These are phyloP conservation scores for Drosophila persimilis DNA, from an alignment of 1,140 invertebrate species.

Conservation along the genomic window DNA sequence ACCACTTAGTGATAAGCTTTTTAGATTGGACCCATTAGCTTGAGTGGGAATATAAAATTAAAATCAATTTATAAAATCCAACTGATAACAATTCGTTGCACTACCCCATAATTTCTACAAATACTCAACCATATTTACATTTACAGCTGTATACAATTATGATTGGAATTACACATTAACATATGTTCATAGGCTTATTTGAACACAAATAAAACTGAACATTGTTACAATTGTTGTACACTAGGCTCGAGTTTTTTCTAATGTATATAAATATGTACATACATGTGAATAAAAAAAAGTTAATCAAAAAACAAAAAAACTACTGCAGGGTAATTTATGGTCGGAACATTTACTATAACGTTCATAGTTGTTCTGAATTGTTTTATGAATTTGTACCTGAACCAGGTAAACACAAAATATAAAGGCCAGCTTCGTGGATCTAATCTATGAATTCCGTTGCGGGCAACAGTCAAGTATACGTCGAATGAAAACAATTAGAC, in stretches of 20 bases:
- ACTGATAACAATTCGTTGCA: conserved; percentile 26
- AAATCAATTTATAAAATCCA: conserved; percentile 43
- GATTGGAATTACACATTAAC: too few species aligned
- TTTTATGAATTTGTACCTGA: conserved; percentile 43
- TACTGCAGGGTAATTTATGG: too few species aligned
- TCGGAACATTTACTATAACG: too few species aligned
- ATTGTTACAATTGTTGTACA: too few species aligned
- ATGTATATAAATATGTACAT: too few species aligned
- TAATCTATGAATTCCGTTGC: conserved; percentile 1
- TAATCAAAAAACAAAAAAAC: too few species aligned
- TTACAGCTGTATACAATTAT: not conserved
- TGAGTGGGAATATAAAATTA: conserved; percentile 47
- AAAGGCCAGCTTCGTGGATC: not conserved
- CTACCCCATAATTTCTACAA: conserved; percentile 4
- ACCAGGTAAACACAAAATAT: not conserved
- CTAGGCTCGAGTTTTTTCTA: not conserved
- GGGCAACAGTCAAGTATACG: not conserved
- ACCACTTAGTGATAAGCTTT: conserved; percentile 41
- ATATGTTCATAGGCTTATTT: too few species aligned
- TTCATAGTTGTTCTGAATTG: conserved; percentile 18
- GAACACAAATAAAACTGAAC: too few species aligned
- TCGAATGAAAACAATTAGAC: too few species aligned
- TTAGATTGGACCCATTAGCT: conserved; percentile 15
- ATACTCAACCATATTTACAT: not conserved
- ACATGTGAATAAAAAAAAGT: too few species aligned